Evolutionary conservation across 2,113 vertebrate genomes (phyloP).

Genomic region (Craseonycteris thonglongyai): DNA sequence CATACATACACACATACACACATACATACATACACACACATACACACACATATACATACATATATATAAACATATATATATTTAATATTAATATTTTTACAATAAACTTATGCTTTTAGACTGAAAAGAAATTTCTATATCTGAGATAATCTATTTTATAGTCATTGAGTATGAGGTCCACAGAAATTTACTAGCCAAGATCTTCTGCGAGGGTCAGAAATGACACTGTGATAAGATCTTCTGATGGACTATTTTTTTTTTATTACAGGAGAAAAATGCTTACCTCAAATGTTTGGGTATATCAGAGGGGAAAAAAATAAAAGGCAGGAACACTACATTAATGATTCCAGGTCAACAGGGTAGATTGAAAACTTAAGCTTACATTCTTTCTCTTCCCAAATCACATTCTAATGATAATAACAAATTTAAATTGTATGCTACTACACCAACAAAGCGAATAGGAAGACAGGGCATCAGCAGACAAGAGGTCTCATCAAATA

Average conservation of each 20-base stretch:
- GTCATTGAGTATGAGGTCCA: not conserved
- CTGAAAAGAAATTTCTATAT: not conserved
- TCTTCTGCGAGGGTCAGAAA: not conserved
- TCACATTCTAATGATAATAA: not conserved
- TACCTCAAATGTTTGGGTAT: not conserved
- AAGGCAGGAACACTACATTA: not conserved
- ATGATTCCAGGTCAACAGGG: not conserved
- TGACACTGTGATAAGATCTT: not conserved
- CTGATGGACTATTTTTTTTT: not conserved
- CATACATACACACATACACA: no score
- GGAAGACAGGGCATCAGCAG: not conserved
- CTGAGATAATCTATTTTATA: not conserved
- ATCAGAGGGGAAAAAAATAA: not conserved
- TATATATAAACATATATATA: no score
- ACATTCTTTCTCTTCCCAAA: not conserved
- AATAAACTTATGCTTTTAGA: no score
- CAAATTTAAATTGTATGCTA: not conserved
- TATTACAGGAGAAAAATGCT: not conserved
- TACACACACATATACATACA: no score
- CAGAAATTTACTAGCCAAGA: not conserved
- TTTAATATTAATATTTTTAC: conserved; percentile 40
- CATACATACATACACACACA: no score
- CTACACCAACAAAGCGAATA: not conserved
- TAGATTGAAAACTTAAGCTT: not conserved
- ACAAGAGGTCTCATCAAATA: not conserved